Conservation (phyloP, 2,113 vertebrate species). For the Leptobrachium ailaonicum region DNA sequence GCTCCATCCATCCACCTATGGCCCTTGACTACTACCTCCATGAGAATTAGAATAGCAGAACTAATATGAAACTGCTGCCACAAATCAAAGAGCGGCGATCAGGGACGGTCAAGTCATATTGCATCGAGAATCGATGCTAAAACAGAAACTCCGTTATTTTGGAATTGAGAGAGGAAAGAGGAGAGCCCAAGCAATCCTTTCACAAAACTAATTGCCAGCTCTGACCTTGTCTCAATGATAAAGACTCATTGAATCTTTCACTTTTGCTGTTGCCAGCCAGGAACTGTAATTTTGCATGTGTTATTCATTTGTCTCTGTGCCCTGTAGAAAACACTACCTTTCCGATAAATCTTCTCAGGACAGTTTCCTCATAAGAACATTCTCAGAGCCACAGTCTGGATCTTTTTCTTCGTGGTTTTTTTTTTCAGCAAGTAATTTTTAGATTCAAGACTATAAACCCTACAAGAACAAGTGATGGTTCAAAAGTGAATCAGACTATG, state of each 20-base stretch:
- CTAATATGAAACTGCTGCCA: conserved; percentile 7
- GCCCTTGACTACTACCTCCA: too few relatives aligned
- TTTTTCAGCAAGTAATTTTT: conserved; percentile 31
- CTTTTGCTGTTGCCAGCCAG: conserved; percentile 36
- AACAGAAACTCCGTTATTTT: conserved; percentile 19
- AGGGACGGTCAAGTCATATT: neutral
- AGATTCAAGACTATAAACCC: conserved; percentile 13
- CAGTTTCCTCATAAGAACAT: conserved; percentile 42
- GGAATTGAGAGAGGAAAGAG: conserved; percentile 14
- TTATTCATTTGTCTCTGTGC: conserved; percentile 45
- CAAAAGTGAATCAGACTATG: conserved; percentile 1
- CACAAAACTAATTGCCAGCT: conserved; percentile 34
- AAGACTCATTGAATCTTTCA: conserved; percentile 43
- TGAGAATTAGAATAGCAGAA: too few relatives aligned
- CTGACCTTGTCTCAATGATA: conserved; percentile 48
- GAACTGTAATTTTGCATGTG: conserved; percentile 46
- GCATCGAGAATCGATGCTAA: conserved; percentile 17
- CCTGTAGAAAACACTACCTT: conserved; percentile 34
- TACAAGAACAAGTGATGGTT: conserved; percentile 9
- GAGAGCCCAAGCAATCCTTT: conserved; percentile 31
- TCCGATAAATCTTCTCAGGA: conserved; percentile 47
- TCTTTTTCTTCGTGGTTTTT: conserved; percentile 12
- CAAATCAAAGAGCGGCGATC: neutral
- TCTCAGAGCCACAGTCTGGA: conserved; percentile 20
- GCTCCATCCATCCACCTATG: too few relatives aligned